phyloP scores from a whole-genome alignment of 2,888 invertebrate species.

The Cynaeus angustus region DNA sequence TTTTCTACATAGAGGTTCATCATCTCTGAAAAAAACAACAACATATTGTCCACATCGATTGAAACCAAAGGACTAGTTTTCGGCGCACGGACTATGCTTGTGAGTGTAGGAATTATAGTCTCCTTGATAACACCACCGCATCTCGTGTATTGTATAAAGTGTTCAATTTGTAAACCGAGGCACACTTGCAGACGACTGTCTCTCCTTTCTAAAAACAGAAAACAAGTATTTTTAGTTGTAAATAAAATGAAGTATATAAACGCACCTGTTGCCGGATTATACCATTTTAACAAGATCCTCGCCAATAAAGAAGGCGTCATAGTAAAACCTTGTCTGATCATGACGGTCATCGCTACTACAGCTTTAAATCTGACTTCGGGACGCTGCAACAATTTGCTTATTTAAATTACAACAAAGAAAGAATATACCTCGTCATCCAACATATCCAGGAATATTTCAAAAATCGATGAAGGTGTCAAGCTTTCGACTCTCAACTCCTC shows the following conservation, averaged over 20 bases:
- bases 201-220: slow-evolving; percentile 3
- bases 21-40: slow-evolving; percentile 43
- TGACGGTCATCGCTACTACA: slow-evolving; percentile 48
- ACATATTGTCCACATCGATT: slow-evolving; percentile 46
- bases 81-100: slow-evolving; percentile 43
- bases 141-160: neutral
- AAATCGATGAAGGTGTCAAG: slow-evolving; percentile 47
- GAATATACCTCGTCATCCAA: slow-evolving; percentile 57
- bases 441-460: slow-evolving; percentile 58
- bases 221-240: neutral
- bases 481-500: slow-evolving; percentile 8
- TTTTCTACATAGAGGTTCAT: slow-evolving; percentile 11
- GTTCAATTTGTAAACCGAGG: slow-evolving; percentile 22
- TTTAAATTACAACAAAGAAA: slow-evolving; percentile 1
- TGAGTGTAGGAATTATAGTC: slow-evolving; percentile 48
- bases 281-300: slow-evolving; percentile 60
- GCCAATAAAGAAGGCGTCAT: slow-evolving; percentile 53
- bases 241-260: neutral
- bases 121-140: slow-evolving; percentile 39
- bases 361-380: slow-evolving; percentile 55
- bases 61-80: slow-evolving; percentile 47
- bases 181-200: slow-evolving; percentile 13
- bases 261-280: slow-evolving; percentile 57
- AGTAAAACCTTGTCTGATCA: slow-evolving; percentile 53
- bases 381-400: slow-evolving; percentile 48